Evolutionary conservation across 2,797 vertebrate species (phyloP).

Genomic region (Yasuhikotakia modesta): DNA sequence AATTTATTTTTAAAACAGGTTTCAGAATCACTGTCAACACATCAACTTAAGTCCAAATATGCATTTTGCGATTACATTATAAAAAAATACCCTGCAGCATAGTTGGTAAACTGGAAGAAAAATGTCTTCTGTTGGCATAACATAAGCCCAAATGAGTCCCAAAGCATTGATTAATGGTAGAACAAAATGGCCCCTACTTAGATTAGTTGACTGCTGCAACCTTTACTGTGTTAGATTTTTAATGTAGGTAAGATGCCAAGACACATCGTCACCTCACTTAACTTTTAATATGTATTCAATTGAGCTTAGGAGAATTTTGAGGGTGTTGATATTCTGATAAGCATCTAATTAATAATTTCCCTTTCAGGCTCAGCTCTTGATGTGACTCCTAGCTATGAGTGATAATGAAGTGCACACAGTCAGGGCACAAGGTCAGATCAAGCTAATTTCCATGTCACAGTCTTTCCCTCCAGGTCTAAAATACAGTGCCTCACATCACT

Average conservation of each 20-base stretch:
- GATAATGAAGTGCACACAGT: constrained; percentile 35
- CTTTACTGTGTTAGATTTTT: background rate
- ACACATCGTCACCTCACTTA: background rate
- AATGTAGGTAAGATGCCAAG: background rate
- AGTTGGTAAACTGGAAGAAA: too few species aligned
- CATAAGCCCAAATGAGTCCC: too few species aligned
- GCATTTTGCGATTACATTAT: too few species aligned
- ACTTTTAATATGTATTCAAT: constrained; percentile 11
- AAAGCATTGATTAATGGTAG: background rate
- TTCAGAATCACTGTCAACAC: too few species aligned
- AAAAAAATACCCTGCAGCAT: too few species aligned
- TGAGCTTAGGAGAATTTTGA: background rate
- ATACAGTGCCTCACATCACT: background rate
- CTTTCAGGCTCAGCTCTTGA: background rate
- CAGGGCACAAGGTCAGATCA: constrained; percentile 16
- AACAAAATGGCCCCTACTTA: background rate
- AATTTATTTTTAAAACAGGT: too few species aligned
- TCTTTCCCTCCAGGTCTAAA: background rate
- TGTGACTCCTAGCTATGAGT: background rate
- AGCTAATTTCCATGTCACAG: constrained; percentile 21
- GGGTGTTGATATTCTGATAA: constrained; percentile 19
- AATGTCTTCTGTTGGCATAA: too few species aligned
- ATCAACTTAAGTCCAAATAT: too few species aligned
- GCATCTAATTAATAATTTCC: constrained; percentile 10
- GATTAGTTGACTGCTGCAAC: background rate